Base-by-base conservation (phyloP, 2,113 vertebrate genomes). In the Apaloderma vittatum region DNA sequence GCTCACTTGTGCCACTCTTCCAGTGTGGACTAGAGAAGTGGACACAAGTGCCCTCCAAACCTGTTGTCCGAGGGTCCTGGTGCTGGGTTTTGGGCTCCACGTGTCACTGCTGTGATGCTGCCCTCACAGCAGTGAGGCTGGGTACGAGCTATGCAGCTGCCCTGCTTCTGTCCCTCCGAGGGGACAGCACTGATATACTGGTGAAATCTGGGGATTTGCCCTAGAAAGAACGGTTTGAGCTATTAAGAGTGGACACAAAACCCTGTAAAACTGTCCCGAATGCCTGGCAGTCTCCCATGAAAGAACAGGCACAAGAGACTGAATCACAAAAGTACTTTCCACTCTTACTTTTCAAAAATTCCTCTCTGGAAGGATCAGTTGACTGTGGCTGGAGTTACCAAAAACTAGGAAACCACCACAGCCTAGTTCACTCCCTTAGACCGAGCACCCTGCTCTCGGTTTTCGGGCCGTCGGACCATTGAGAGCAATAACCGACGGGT, bases 371-470 rank as follows among this genome's bases (percentile, higher is more conserved):
- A 49, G 12, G 21, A 36, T 34, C 30, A 8, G 3, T 13, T 74
- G 37, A 22, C 11, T 7, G 4, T 30, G 43, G 43, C 52, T 55
- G 66, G 36, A 46, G 24, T 16, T 61, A 49, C 14, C 0, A 0
- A 45, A 59, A 11, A 5, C n/a, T 24, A 48, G 34, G 34, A 72
- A 49, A 57, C 27, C 24, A 15, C 3, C 29, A 8, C 10, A 52
- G 3, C 18, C 29, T 24, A 15, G 13, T 18, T 46, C 43, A 46
- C 14, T 10, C 8, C 19, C 48, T 40, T 2, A 34, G 32, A 43
- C 16, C 1, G 3, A 59, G 26, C 2, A 0, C 15, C 8, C 23
- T 8, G 8, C 21, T 34, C 59, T 29, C 0, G 4, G 15, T 4
- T 27, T 57, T 29, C 5, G 6, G 24, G 3, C 26, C n/a, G 2